Evolutionary conservation across 2,113 vertebrate genomes (phyloP).

Genomic region (Podarcis muralis): DNA sequence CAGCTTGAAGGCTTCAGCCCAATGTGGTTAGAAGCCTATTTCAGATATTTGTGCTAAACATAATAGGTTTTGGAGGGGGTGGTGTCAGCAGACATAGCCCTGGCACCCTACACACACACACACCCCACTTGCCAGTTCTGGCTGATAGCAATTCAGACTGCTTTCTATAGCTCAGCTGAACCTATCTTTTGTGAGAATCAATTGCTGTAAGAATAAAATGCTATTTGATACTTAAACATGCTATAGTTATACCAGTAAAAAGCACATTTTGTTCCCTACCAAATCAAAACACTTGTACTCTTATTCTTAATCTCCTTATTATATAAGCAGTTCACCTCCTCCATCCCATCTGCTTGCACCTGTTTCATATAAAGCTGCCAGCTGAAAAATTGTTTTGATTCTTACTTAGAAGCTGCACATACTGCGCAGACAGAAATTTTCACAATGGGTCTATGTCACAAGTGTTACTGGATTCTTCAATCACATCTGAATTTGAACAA

Average conservation of each 20-base stretch:
- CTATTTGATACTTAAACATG: background rate
- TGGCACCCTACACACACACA: no score
- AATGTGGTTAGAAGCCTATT: no score
- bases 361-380: background rate
- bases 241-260: no score
- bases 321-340: background rate
- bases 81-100: no score
- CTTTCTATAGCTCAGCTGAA: background rate
- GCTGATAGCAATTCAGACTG: no score
- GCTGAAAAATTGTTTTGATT: background rate
- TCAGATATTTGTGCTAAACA: no score
- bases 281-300: background rate
- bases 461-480: background rate
- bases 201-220: background rate
- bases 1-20: no score
- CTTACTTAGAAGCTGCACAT: background rate
- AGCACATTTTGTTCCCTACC: no score
- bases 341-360: background rate
- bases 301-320: background rate
- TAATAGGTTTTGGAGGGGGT: no score
- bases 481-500: slow-evolving; percentile 14
- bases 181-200: background rate
- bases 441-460: background rate
- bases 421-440: no score
- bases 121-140: no score